A percentile compares a stretch with the other conserved stretches of the same genome.
These are phyloP conservation scores for Eulemur macaco DNA, from an alignment of 2,113 vertebrate species.

Conservation along the genomic window DNA sequence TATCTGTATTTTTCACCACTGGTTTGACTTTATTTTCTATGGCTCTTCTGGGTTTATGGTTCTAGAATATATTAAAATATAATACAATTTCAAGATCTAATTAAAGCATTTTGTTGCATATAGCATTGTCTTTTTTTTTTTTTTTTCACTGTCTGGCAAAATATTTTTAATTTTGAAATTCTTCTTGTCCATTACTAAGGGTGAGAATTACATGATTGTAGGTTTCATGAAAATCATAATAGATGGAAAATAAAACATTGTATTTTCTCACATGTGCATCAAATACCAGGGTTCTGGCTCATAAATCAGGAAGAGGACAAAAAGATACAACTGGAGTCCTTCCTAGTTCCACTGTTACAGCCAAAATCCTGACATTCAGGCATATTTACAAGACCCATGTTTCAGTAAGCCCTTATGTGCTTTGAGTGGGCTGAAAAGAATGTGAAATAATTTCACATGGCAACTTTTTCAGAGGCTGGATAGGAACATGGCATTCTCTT, in stretches of 20 bases:
- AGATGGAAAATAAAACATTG: slow-evolving; percentile 26
- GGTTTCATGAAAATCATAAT: slow-evolving; percentile 35
- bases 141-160: background rate
- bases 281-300: slow-evolving; percentile 82
- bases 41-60: background rate
- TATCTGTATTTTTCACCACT: background rate
- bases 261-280: slow-evolving; percentile 71
- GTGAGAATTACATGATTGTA: background rate
- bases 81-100: slow-evolving; percentile 27
- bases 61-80: background rate
- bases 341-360: slow-evolving; percentile 75
- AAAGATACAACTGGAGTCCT: slow-evolving; percentile 78
- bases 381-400: slow-evolving; percentile 81
- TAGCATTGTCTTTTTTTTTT: background rate
- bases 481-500: slow-evolving; percentile 22
- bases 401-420: slow-evolving; percentile 81
- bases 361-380: slow-evolving; percentile 86
- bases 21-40: background rate
- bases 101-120: background rate
- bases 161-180: slow-evolving; percentile 30
- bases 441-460: slow-evolving; percentile 80
- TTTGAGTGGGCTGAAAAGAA: slow-evolving; percentile 80
- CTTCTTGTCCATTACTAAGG: background rate
- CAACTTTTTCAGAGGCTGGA: slow-evolving; percentile 44
- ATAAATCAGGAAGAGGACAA: slow-evolving; percentile 71